These are phyloP conservation scores for Drosophila multiciliata DNA, from an alignment of 2,888 invertebrate genomes.

Conservation along the genomic window DNA sequence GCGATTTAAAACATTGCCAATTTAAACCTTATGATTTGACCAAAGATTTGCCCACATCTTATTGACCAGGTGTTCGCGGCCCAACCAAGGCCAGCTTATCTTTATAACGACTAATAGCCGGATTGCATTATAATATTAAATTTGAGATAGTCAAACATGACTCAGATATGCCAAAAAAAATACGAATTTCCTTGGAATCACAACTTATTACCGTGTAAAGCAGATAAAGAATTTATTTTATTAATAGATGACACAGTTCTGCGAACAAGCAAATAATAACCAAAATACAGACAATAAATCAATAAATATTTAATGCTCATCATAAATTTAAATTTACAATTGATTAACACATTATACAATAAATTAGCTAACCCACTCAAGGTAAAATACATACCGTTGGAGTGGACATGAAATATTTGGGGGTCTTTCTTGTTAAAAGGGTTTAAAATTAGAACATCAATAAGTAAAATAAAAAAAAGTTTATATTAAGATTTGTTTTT, in stretches of 20 bases:
- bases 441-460: conserved; percentile 25
- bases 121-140: conserved; percentile 2
- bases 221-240: background rate
- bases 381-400: conserved; percentile 12
- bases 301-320: conserved; percentile 19
- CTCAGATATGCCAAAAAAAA: conserved; percentile 11
- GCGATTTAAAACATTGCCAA: conserved; percentile 4
- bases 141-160: background rate
- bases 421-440: conserved; percentile 20
- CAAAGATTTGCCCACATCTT: background rate
- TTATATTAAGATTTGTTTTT: background rate
- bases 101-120: conserved; percentile 24
- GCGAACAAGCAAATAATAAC: background rate
- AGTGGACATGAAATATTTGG: conserved; percentile 14
- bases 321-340: conserved; percentile 36
- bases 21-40: background rate
- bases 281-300: conserved; percentile 19
- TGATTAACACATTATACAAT: conserved; percentile 57
- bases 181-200: background rate
- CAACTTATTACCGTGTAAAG: background rate
- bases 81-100: conserved; percentile 20
- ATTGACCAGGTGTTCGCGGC: background rate
- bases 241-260: background rate
- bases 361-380: conserved; percentile 48
- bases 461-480: conserved; percentile 5